A percentile compares a stretch with the other conserved stretches of the same genome.
Evolutionary conservation across 2,797 vertebrate genomes (phyloP).

Genomic region (Melanogrammus aeglefinus): DNA sequence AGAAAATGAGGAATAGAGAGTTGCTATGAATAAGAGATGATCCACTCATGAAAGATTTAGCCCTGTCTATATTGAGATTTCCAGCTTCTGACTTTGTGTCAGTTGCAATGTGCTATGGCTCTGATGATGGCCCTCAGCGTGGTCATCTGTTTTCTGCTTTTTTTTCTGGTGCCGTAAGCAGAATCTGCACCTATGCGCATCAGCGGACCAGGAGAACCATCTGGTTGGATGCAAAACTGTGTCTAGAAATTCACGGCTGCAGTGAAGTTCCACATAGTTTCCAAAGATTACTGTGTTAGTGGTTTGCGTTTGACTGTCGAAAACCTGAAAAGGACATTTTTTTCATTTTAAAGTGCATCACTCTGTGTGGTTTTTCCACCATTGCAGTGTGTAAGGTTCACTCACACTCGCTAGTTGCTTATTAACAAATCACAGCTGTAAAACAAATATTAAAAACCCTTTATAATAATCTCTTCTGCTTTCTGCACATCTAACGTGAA

Average conservation of each 20-base stretch:
- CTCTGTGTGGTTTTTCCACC: neutral
- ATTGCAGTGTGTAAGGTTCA: neutral
- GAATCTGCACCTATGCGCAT: neutral
- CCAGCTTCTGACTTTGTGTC: conserved; percentile 68
- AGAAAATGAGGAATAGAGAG: conserved; percentile 47
- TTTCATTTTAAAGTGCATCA: neutral
- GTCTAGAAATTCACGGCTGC: neutral
- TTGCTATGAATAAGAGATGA: conserved; percentile 76
- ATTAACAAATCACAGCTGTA: no score
- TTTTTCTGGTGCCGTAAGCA: neutral
- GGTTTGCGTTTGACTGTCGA: no score
- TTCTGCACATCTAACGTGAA: no score
- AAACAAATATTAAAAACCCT: no score
- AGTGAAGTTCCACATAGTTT: neutral
- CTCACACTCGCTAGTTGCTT: no score
- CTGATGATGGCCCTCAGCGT: conserved; percentile 60
- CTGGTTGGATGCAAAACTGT: neutral
- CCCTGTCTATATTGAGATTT: conserved; percentile 67
- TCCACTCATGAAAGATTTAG: conserved; percentile 75
- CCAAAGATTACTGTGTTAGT: neutral
- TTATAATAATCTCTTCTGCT: no score
- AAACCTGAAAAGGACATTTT: no score
- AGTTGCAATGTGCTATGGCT: conserved; percentile 59
- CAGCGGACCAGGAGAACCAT: neutral
- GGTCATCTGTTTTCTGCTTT: conserved; percentile 22